Percentiles rank a stretch among this genome's conserved stretches.
Conservation (phyloP, 2,797 vertebrate genomes). For the Macropus fuliginosus region DNA sequence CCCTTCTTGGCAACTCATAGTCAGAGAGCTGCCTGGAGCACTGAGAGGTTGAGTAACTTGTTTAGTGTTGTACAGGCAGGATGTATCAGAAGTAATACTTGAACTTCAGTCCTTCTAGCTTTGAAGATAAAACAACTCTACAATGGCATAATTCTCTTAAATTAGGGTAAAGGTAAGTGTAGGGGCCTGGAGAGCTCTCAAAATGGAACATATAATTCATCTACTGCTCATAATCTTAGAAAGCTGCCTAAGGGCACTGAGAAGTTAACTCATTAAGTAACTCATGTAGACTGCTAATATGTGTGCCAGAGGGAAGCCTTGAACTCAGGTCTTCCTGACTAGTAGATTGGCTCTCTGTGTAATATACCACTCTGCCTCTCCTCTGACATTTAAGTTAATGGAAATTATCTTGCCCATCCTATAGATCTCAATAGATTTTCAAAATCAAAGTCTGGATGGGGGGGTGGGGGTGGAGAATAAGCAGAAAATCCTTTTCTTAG, state of each 20-base stretch:
- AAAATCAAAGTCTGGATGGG: not conserved
- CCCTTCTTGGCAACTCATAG: not conserved
- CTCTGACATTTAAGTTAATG: not conserved
- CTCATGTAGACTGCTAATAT: not conserved
- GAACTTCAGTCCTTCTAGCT: not conserved
- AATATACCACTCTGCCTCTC: not conserved
- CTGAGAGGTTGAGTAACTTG: not conserved
- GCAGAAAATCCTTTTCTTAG: not conserved
- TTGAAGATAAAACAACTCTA: not conserved
- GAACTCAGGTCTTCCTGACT: not conserved
- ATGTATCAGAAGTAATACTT: not conserved
- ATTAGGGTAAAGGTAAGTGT: too few species aligned
- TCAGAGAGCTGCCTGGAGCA: not conserved
- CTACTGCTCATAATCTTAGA: not conserved
- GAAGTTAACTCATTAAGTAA: not conserved
- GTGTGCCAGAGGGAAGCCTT: not conserved
- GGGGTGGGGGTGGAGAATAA: not conserved
- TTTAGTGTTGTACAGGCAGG: not conserved
- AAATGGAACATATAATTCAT: not conserved
- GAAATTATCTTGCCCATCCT: not conserved
- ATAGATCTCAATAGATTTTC: not conserved
- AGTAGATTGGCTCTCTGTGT: not conserved
- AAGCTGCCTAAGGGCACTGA: not conserved
- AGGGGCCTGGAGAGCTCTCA: not conserved
- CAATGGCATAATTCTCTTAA: not conserved